Evolutionary conservation across 2,113 vertebrate species (phyloP), one percentile per base, ranked within the genome.

Genomic region (Nesoenas mayeri): DNA sequence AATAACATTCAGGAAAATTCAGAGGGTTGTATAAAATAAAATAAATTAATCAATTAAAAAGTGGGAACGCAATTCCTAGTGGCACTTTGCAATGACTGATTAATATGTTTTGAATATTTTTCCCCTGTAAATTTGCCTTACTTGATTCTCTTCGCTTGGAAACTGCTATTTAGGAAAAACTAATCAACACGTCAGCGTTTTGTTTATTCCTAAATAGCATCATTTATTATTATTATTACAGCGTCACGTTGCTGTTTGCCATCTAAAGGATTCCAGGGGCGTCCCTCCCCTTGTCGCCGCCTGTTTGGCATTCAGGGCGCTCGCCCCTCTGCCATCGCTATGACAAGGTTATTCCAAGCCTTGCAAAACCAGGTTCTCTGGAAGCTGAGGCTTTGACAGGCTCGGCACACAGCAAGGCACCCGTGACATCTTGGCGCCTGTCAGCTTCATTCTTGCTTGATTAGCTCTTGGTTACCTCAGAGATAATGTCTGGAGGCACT

Each of bases 401-500:
- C 96, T 95, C 96, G 22, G 6, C 89, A 70, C 97, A 95, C 96
- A 97, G 96, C 96, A 95, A 96, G 95, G 91, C 96, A 96, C 73
- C 95, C 65, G 50, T 97, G 95, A 97, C 96, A 97, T 96, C 94
- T 77, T 88, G 88, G 96, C 61, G 9, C 94, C 96, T 97, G 96
- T 94, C 96, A 97, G 88, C 94, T 96, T 94, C 93, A 67, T 92
- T 97, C 93, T 22, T 92, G 97, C 96, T 96, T 97, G 96, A 97
- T 97, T 97, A 96, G 97, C 96, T 97, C 96, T 97, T 97, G 95
- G 95, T 97, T 98, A 97, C 97, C 94, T 97, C 97, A 96, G 96
- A 96, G 96, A 98, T 97, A 97, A 97, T 95, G 97, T 97, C 97
- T 98, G 85, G 87, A 98, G 96, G 96, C 97, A 96, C 97, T 98